A percentile compares a stretch with the other conserved stretches of the same genome.
Evolutionary conservation across 2,113 vertebrate genomes (phyloP).

Genomic region (Toxostoma redivivum): DNA sequence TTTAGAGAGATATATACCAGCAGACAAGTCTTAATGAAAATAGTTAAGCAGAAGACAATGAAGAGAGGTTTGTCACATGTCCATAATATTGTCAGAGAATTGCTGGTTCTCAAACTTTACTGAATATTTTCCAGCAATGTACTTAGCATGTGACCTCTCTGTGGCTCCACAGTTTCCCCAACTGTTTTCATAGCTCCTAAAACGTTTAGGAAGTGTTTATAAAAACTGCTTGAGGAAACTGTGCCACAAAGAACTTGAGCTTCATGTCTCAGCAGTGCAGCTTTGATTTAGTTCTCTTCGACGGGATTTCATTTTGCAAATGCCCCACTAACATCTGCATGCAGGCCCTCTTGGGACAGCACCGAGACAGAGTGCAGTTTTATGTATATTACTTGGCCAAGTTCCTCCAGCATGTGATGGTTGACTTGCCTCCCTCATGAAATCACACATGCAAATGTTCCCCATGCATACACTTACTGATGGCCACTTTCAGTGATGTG

Average conservation of each 20-base stretch:
- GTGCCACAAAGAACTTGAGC: slow-evolving; percentile 69
- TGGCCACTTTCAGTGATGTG: slow-evolving; percentile 66
- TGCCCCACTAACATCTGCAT: slow-evolving; percentile 74
- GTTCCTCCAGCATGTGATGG: slow-evolving; percentile 66
- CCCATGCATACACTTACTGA: slow-evolving; percentile 31
- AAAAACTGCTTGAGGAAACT: slow-evolving; percentile 71
- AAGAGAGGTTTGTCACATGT: not conserved
- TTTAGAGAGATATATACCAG: not conserved
- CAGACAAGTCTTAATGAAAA: slow-evolving; percentile 25
- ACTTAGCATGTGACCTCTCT: slow-evolving; percentile 69
- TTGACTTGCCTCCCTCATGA: slow-evolving; percentile 75
- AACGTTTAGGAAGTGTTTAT: slow-evolving; percentile 73
- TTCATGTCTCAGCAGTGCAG: slow-evolving; percentile 61
- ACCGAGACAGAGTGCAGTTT: slow-evolving; percentile 48
- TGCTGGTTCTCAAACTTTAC: not conserved
- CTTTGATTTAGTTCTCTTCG: slow-evolving; percentile 69
- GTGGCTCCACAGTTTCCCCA: slow-evolving; percentile 62
- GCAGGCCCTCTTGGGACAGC: slow-evolving; percentile 61
- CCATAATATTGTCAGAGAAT: not conserved
- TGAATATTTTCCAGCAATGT: slow-evolving; percentile 61
- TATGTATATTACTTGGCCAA: slow-evolving; percentile 70
- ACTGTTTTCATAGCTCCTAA: slow-evolving; percentile 76
- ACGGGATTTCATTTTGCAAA: slow-evolving; percentile 63
- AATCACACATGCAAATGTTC: slow-evolving; percentile 60
- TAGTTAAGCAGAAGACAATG: not conserved